Conservation (phyloP, 2,797 vertebrate genomes). For the Mormyrops attenuatus region DNA sequence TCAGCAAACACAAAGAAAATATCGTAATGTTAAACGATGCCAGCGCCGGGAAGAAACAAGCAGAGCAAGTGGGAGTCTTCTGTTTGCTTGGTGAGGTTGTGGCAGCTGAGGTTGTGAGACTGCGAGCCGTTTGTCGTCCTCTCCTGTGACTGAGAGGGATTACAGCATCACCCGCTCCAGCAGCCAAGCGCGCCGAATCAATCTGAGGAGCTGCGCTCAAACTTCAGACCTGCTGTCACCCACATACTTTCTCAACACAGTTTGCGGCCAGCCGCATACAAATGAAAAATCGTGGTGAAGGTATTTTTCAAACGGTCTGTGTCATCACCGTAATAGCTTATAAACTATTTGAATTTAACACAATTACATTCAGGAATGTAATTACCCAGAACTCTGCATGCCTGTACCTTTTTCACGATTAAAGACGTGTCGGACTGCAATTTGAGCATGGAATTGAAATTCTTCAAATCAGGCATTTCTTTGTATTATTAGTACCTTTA, state of each 20-base stretch:
- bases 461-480: not conserved
- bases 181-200: slow-evolving; percentile 26
- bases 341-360: not conserved
- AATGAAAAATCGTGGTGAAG: not conserved
- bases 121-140: slow-evolving; percentile 29
- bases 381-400: not conserved
- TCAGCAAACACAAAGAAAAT: slow-evolving; percentile 75
- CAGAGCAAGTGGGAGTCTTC: slow-evolving; percentile 44
- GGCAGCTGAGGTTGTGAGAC: slow-evolving; percentile 54
- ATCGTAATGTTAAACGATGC: slow-evolving; percentile 61
- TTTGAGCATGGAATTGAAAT: not conserved
- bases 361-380: not conserved
- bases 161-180: slow-evolving; percentile 26
- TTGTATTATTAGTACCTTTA: not conserved
- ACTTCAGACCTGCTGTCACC: slow-evolving; percentile 21
- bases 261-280: not conserved
- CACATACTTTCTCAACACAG: not conserved
- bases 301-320: not conserved
- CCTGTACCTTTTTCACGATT: not conserved
- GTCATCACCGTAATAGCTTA: not conserved
- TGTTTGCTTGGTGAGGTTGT: slow-evolving; percentile 52
- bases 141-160: slow-evolving; percentile 37
- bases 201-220: slow-evolving; percentile 29
- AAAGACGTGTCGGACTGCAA: not conserved
- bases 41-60: slow-evolving; percentile 47